Base-by-base conservation (phyloP, 2,888 invertebrate species). In the Parochlus steinenii region DNA sequence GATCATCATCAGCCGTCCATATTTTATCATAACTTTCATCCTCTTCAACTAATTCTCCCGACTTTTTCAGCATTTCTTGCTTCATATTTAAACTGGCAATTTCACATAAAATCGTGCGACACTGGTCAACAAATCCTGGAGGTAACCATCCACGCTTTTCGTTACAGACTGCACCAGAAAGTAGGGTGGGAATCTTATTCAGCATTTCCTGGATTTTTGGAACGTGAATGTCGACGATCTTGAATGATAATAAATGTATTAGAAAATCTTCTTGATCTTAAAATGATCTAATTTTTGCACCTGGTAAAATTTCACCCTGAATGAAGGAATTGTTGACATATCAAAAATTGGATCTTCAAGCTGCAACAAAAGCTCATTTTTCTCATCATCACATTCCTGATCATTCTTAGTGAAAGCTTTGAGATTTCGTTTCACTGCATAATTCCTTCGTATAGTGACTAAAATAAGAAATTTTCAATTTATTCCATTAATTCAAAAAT, bases 111-210 rank as follows among this genome's bases (percentile, higher is more conserved):
- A 79, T 73, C 55, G 80, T 76, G 29, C 85, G 65, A 40, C 79
- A 76, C 35, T 69, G 64, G 33, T 72, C 70, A 42, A 74, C 71
- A 25, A 79, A 72, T 39, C 72, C 71, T 6, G 63, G 58, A 0
- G 82, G 77, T 38, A 85, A 57, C 85, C 85, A 87, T 14, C 86
- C 86, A 38, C 72, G 69, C 53, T 72, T 72, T 46, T 69, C 68
- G 49, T 83, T 74, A 48, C 77, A 83, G 24, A 65, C 62, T 38
- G 66, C 63, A 6, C 64, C 66, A 1, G 69, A 62, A 2, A 62
- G 49, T 2, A 67, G 64, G 4, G 71, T 64, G 1, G 76, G 74
- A 10, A 80, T 63, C 44, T 73, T 70, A 1, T 67, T 61, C 11
- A 85, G 45, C 65, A 85, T 71, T 44, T 70, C 71, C 53, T 87